These are phyloP conservation scores for Ectemnius cavifrons DNA, from an alignment of 2,888 invertebrate genomes.

Conservation along the genomic window DNA sequence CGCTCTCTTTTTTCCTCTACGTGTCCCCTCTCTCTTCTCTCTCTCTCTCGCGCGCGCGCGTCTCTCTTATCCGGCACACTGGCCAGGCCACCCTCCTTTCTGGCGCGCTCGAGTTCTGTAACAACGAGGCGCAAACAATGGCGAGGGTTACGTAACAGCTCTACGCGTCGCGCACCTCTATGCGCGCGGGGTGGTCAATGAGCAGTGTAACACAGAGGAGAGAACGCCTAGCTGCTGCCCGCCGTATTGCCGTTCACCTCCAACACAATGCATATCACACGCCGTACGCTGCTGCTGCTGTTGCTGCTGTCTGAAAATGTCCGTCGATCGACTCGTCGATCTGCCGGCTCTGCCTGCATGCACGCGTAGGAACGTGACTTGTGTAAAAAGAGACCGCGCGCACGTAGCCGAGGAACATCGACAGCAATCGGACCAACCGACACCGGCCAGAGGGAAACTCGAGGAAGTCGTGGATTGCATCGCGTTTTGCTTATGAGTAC, in stretches of 20 bases:
- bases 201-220: constrained; percentile 47
- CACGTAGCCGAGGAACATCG: not conserved
- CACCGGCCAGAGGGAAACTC: no score
- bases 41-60: not conserved
- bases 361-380: constrained; percentile 18
- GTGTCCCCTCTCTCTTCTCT: no score
- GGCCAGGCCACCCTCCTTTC: constrained; percentile 45
- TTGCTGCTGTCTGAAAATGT: constrained; percentile 60
- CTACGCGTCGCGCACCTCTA: constrained; percentile 53
- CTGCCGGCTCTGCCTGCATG: constrained; percentile 38
- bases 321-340: constrained; percentile 42
- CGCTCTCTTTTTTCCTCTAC: no score
- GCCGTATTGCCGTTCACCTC: constrained; percentile 60
- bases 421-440: no score
- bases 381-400: not conserved
- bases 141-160: constrained; percentile 62
- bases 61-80: constrained; percentile 36
- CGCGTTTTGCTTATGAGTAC: no score
- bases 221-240: constrained; percentile 44
- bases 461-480: no score
- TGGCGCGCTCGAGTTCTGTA: constrained; percentile 47
- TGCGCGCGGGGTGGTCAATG: constrained; percentile 52
- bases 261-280: constrained; percentile 70
- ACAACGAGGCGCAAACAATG: constrained; percentile 63
- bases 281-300: constrained; percentile 52